Base-by-base conservation (phyloP, 2,888 invertebrate species). In the Drosophila koepferae region DNA sequence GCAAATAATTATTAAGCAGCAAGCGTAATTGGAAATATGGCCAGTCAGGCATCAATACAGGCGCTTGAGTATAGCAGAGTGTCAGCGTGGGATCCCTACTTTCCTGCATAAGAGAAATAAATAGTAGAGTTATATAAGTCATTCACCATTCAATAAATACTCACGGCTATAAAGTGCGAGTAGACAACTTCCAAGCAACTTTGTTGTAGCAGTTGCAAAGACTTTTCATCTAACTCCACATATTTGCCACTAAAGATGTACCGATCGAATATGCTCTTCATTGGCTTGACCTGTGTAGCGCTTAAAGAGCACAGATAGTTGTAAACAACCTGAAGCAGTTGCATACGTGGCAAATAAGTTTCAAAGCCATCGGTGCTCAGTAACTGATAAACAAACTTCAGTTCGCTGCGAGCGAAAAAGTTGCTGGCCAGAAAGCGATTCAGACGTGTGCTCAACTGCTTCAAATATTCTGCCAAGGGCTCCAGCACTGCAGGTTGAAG, bases 1-100 rank as follows among this genome's bases (percentile, higher is more conserved):
- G 81, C 62, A 92, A 64, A 72, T 91, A 92, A 63, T 92, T 92
- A 67, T 79, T 90, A 46, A 92, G 81, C 60, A 94, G 89, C 10
- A 81, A 74, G 40, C 92, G 92, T 31, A 97, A 94, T 36, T 96
- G 96, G 84, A 96, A 93, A 92, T 96, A 97, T 14, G 96, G 95
- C 97, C 97, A 97, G 90, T 97, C 97, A 58, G 95, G 94, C 0
- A 97, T 96, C 77, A 97, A 94, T 16, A 96, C 95, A 14, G 96
- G 95, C 56, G 95, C 94, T 74, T 94, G 93, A 94, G 95, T 95
- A 80, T 93, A 93, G 43, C 92, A 92, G 23, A 94, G 89, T 2
- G 94, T 90, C 28, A 95, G 84, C 58, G 94, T 94, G 8, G 93
- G 83, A 91, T 94, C 77, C 90, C 86, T 80, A 91, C 91, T 83